Percentiles rank a stretch among this genome's conserved stretches.
These are phyloP conservation scores for Lycodopsis pacificus DNA, from an alignment of 2,797 vertebrate genomes.

Conservation along the genomic window DNA sequence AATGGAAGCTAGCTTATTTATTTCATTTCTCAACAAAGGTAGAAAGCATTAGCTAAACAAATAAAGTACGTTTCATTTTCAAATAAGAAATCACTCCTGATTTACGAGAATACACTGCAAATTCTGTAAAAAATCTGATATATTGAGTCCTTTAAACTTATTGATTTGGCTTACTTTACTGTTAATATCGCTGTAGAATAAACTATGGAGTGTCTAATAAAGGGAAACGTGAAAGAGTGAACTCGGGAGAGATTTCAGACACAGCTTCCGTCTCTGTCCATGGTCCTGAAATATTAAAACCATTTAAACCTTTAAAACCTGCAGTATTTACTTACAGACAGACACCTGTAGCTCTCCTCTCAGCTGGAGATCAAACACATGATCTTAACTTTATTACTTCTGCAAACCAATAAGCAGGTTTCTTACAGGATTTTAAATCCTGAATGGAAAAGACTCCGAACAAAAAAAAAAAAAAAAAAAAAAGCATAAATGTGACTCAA, in stretches of 20 bases:
- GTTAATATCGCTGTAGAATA: background rate
- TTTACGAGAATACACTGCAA: background rate
- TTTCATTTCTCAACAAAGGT: background rate
- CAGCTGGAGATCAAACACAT: background rate
- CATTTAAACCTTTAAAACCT: background rate
- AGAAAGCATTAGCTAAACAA: background rate
- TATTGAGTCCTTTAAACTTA: background rate
- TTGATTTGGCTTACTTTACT: background rate
- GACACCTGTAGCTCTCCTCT: background rate
- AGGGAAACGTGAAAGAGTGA: background rate
- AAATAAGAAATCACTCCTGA: background rate
- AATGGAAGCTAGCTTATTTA: background rate
- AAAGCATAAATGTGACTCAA: no score
- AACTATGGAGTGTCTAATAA: no score
- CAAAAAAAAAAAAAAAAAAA: no score
- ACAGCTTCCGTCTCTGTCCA: background rate
- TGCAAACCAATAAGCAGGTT: no score
- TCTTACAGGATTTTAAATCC: no score
- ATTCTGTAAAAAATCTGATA: background rate
- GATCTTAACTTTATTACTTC: background rate
- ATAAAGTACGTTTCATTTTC: background rate
- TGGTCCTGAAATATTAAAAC: background rate
- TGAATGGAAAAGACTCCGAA: no score
- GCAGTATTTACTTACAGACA: background rate
- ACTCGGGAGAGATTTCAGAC: background rate